Conservation (phyloP, 2,888 invertebrate genomes). For the Icerya purchasi region DNA sequence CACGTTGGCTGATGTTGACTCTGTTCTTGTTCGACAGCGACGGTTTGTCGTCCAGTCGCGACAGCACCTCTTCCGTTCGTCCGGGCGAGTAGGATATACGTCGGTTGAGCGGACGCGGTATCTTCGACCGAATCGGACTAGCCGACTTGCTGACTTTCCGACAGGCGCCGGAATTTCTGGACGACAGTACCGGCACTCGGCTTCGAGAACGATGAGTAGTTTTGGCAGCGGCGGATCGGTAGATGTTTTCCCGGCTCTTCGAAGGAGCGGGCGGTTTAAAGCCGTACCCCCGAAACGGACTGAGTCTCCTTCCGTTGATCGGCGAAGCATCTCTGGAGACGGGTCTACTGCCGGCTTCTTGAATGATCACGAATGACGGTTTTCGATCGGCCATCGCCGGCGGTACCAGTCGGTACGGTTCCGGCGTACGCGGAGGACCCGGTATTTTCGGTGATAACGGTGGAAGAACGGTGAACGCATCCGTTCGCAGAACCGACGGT, state of each 20-base stretch:
- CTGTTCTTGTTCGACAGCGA: too few relatives aligned
- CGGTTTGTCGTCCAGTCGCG: neutral
- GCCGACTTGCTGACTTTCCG: conserved; percentile 9
- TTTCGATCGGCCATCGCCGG: conserved; percentile 16
- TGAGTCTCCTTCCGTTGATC: neutral
- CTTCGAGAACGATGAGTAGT: conserved; percentile 1
- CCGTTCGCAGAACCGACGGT: neutral
- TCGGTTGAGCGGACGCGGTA: conserved; percentile 7
- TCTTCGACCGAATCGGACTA: conserved; percentile 4
- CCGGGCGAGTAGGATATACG: conserved; percentile 6
- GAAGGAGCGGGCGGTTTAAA: conserved; percentile 5
- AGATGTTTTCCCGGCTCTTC: neutral
- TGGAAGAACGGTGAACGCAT: conserved; percentile 9
- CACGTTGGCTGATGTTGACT: too few relatives aligned
- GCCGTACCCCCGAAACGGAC: conserved; percentile 8
- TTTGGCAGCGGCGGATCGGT: neutral
- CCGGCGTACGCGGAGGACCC: conserved; percentile 18
- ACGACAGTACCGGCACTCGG: conserved; percentile 1
- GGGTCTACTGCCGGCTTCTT: conserved; percentile 6
- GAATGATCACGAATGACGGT: conserved; percentile 9
- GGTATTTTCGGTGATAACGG: conserved; percentile 17
- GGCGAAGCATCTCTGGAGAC: conserved; percentile 7
- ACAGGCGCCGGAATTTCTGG: neutral
- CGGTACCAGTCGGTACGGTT: conserved; percentile 17
- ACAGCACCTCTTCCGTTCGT: conserved; percentile 1